Percentiles rank a stretch among this genome's conserved stretches.
Evolutionary conservation across 1,140 invertebrate genomes (phyloP).

Genomic region (Cydia splendana): DNA sequence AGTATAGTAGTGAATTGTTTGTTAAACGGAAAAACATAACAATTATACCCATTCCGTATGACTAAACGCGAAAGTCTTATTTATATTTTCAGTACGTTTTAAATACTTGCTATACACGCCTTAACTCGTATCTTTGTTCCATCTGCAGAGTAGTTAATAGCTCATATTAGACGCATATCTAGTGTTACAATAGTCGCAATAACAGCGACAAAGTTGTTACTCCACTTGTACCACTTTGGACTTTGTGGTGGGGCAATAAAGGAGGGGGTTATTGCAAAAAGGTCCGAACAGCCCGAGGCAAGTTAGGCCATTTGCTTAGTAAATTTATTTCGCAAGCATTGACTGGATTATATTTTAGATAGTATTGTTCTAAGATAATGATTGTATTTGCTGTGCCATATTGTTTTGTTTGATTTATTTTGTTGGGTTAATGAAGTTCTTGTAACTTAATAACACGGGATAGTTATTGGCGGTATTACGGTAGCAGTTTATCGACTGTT

Average conservation of each 20-base stretch:
- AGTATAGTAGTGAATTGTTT: too few species aligned
- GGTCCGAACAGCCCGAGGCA: constrained; percentile 41
- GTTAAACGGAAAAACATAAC: too few species aligned
- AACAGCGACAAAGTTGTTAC: constrained; percentile 7
- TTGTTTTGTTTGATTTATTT: constrained; percentile 29
- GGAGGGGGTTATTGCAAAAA: constrained; percentile 38
- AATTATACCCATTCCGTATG: too few species aligned
- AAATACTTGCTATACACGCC: background rate
- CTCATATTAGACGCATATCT: constrained; percentile 18
- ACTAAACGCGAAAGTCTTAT: too few species aligned
- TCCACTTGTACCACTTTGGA: constrained; percentile 8
- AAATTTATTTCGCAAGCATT: constrained; percentile 35
- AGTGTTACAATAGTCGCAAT: constrained; percentile 24
- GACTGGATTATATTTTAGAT: constrained; percentile 22
- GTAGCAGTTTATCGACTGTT: background rate
- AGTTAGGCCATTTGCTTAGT: constrained; percentile 48
- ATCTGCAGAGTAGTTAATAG: constrained; percentile 9
- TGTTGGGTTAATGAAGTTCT: constrained; percentile 22
- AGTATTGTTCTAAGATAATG: constrained; percentile 33
- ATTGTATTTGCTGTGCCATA: constrained; percentile 16
- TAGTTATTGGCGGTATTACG: background rate
- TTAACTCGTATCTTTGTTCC: constrained; percentile 24
- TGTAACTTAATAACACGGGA: background rate
- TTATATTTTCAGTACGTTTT: background rate
- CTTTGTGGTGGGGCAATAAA: constrained; percentile 33